Evolutionary conservation across 2,888 invertebrate species (phyloP).

Genomic region (Oegoconia quadripuncta): DNA sequence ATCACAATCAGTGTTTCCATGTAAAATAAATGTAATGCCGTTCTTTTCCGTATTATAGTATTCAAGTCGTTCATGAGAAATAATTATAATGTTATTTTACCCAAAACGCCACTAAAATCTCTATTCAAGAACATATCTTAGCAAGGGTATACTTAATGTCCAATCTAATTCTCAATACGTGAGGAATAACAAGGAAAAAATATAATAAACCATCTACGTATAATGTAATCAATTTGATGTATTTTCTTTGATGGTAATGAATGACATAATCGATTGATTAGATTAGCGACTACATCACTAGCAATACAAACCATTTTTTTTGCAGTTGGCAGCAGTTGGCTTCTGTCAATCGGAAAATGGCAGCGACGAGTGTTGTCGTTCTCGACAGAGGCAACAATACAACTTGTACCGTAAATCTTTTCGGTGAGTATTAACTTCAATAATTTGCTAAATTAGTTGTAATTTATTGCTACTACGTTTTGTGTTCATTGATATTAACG

Average conservation of each 20-base stretch:
- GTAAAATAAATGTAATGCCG: no score
- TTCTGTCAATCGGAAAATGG: constrained; percentile 81
- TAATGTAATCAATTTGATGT: no score
- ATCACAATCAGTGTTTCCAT: no score
- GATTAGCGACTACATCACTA: constrained; percentile 3
- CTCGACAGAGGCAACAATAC: constrained; percentile 97
- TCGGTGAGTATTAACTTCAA: constrained; percentile 83
- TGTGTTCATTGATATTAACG: constrained; percentile 6
- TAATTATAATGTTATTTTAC: no score
- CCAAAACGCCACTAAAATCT: no score
- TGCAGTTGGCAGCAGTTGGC: constrained; percentile 42
- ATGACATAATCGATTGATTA: constrained; percentile 10
- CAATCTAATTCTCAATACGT: no score
- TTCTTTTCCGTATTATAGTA: no score
- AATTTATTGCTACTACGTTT: constrained; percentile 12
- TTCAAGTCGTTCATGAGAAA: no score
- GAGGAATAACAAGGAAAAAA: no score
- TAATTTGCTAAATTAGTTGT: constrained; percentile 16
- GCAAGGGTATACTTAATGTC: no score
- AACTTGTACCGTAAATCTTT: constrained; percentile 97
- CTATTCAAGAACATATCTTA: no score
- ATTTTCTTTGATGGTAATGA: neutral
- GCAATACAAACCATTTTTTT: constrained; percentile 29
- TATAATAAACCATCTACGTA: neutral
- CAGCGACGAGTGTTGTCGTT: constrained; percentile 96